phyloP scores from a whole-genome alignment of 2,888 invertebrate species.

The Eulithis testata region DNA sequence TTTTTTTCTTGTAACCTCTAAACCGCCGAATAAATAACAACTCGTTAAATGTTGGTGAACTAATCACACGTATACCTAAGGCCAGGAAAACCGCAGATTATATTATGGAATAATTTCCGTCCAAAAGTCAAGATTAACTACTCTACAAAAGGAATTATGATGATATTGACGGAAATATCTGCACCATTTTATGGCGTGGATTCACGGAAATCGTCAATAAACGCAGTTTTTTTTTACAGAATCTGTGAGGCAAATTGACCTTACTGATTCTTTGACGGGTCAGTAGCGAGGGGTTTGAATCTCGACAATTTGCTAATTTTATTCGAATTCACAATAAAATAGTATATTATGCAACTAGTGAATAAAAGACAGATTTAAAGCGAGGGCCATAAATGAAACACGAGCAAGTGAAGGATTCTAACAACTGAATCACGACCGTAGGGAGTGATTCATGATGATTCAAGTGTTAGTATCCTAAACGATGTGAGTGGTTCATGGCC shows the following conservation, averaged over 20 bases:
- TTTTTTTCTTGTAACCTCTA: neutral
- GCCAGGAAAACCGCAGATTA: slow-evolving; percentile 38
- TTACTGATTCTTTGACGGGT: too few species aligned
- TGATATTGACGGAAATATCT: slow-evolving; percentile 28
- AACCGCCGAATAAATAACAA: neutral
- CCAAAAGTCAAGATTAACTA: slow-evolving; percentile 35
- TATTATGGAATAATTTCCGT: slow-evolving; percentile 26
- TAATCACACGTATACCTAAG: slow-evolving; percentile 7
- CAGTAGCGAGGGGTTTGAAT: too few species aligned
- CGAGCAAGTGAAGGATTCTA: too few species aligned
- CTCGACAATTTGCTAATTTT: too few species aligned
- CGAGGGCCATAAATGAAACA: too few species aligned
- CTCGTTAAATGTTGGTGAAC: neutral
- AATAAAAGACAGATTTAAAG: too few species aligned
- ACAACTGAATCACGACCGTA: too few species aligned
- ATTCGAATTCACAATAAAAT: too few species aligned
- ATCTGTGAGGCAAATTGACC: neutral
- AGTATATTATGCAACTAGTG: too few species aligned
- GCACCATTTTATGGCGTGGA: slow-evolving; percentile 12
- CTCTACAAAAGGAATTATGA: slow-evolving; percentile 22
- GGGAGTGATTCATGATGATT: too few species aligned
- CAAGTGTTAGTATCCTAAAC: too few species aligned
- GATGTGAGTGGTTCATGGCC: too few species aligned
- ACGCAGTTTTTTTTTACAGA: neutral
- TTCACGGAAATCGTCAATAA: slow-evolving; percentile 17